Evolutionary conservation across 2,797 vertebrate species (phyloP).

Genomic region (Centroberyx gerrardi): DNA sequence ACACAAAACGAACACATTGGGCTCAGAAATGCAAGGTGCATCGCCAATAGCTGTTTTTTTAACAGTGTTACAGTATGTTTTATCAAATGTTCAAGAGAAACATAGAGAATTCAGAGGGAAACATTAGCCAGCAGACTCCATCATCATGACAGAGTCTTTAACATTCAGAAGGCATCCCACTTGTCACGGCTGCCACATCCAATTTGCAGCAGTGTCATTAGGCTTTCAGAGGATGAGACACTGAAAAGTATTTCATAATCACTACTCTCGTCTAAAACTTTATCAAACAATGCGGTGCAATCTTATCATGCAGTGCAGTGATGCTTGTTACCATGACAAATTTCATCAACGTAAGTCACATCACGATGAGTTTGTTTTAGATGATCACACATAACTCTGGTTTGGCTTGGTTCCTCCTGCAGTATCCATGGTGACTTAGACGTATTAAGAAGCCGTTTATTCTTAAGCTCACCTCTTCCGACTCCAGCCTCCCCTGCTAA

Average conservation of each 20-base stretch:
- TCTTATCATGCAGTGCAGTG: not conserved
- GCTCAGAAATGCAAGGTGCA: too few species aligned
- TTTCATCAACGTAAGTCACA: slow-evolving; percentile 20
- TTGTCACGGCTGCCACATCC: slow-evolving; percentile 16
- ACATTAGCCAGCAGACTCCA: slow-evolving; percentile 7
- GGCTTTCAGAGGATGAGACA: not conserved
- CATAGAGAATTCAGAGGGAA: not conserved
- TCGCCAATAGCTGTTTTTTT: too few species aligned
- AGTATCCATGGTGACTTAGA: slow-evolving; percentile 66
- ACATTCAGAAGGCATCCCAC: slow-evolving; percentile 13
- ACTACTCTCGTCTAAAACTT: slow-evolving; percentile 8
- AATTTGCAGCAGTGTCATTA: slow-evolving; percentile 1
- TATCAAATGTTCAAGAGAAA: too few species aligned
- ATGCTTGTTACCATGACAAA: slow-evolving; percentile 53
- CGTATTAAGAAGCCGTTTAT: slow-evolving; percentile 41
- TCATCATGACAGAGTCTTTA: slow-evolving; percentile 6
- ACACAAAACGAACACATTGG: too few species aligned
- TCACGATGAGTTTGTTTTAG: slow-evolving; percentile 11
- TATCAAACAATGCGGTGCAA: not conserved
- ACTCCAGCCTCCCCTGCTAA: slow-evolving; percentile 37
- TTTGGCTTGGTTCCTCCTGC: slow-evolving; percentile 50
- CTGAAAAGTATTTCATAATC: slow-evolving; percentile 10
- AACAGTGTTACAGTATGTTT: too few species aligned
- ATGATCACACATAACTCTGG: slow-evolving; percentile 34
- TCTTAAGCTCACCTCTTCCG: slow-evolving; percentile 62